A percentile compares a stretch with the other conserved stretches of the same genome.
Conservation (phyloP, 2,888 invertebrate genomes). For the Ischnura elegans region DNA sequence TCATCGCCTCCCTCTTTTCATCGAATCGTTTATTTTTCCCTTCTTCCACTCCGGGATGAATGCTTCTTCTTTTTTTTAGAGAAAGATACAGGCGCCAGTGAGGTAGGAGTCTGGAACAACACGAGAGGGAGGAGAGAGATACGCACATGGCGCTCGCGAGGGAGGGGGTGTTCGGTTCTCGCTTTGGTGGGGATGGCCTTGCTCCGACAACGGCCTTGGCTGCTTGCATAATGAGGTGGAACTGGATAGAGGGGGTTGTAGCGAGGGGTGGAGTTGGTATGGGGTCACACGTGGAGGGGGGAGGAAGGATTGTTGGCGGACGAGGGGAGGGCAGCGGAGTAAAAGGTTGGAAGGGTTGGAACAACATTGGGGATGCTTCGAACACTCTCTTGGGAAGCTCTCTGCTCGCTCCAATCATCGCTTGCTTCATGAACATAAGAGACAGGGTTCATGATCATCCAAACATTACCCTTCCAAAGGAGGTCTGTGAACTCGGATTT, state of each 20-base stretch:
- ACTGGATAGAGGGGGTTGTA: neutral
- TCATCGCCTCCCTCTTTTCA: neutral
- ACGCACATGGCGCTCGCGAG: neutral
- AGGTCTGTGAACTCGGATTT: no score
- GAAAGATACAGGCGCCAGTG: constrained; percentile 33
- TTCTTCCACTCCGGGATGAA: neutral
- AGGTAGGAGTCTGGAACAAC: neutral
- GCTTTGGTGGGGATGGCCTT: constrained; percentile 52
- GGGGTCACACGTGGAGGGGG: neutral
- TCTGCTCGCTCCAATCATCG: no score
- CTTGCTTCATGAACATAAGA: no score
- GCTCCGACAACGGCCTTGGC: constrained; percentile 60
- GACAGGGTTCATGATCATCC: no score
- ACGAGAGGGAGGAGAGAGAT: neutral
- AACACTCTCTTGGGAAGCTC: no score
- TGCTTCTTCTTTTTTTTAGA: no score
- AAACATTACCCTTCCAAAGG: no score
- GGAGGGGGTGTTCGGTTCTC: neutral
- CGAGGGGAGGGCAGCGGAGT: neutral
- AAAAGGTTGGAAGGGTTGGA: no score
- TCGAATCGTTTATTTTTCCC: neutral
- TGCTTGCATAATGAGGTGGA: constrained; percentile 61
- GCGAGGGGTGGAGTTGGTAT: neutral
- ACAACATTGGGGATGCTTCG: no score
- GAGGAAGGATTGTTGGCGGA: neutral